Evolutionary conservation across 2,113 vertebrate species (phyloP), one percentile per base, ranked within the genome.

Genomic region (Oophaga pumilio): DNA sequence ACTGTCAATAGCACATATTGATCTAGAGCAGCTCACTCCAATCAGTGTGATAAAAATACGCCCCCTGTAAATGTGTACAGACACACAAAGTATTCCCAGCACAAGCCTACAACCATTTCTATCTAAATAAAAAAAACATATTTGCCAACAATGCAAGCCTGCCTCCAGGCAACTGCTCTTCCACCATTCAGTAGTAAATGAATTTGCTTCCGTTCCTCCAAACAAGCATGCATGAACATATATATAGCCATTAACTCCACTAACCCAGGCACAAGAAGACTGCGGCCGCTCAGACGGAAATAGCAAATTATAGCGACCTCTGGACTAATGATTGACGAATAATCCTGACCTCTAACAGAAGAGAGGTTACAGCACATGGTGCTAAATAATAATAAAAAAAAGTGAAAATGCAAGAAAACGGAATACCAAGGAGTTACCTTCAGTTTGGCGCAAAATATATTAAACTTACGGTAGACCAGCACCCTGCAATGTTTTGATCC

Each of bases 151-250:
- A 82, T 57, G 66, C 43, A 53, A 56, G 18, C 24, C 82, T 83
- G 62, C 64, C 82, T 73, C 24, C 68, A 57, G 82, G 78, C 68
- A 66, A 26, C 33, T 76, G 79, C 57, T 76, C 80, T 76, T 88
- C 79, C 57, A 82, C 24, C 71, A 59, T 60, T 71, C 28, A 81
- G 52, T 69, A 52, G 76, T 69, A 81, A 81, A 87, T 81, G 28
- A 81, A 81, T 76, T 69, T 86, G 49, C 50, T 79, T 79, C 49
- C 43, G 56, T 64, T 6, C 28, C 85, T 68, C 60, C 49, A 86
- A 66, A 79, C 85, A 86, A 79, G 76, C 74, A 66, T 86, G 49
- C n/a, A 86, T 66, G 74, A 50, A 86, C 74, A 64, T 76, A 86
- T 26, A 52, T 50, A 78, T 33, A 86, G 22, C 60, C 49, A 66